Conservation (phyloP, 2,888 invertebrate genomes). For the Magallana nippona region DNA sequence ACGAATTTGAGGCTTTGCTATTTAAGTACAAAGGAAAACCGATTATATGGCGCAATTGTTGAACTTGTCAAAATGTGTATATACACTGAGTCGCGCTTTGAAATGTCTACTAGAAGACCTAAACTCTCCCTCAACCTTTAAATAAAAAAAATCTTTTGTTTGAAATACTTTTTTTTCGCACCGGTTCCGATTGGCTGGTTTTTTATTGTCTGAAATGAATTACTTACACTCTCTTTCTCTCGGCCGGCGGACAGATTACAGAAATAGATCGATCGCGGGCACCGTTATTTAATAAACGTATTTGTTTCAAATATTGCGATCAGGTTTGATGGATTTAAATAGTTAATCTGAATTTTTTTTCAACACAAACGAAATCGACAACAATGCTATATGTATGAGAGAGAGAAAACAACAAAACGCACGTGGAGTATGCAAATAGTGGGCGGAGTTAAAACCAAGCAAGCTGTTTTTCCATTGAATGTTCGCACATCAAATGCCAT, state of each 20-base stretch:
- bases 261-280: not conserved
- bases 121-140: slow-evolving; percentile 11
- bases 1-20: not conserved
- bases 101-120: not conserved
- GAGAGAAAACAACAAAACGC: not conserved
- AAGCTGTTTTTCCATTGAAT: slow-evolving; percentile 41
- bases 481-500: slow-evolving; percentile 49
- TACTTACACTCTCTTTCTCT: not conserved
- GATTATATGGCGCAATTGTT: not conserved
- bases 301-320: slow-evolving; percentile 33
- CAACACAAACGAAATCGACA: slow-evolving; percentile 16
- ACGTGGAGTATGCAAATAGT: slow-evolving; percentile 42
- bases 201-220: slow-evolving; percentile 13
- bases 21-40: not conserved
- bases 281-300: slow-evolving; percentile 26
- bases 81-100: not conserved
- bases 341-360: slow-evolving; percentile 9
- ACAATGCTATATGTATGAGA: not conserved
- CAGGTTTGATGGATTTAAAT: slow-evolving; percentile 13
- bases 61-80: not conserved
- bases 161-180: slow-evolving; percentile 20
- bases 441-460: slow-evolving; percentile 36
- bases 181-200: not conserved
- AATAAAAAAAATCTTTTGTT: slow-evolving; percentile 10
- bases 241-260: not conserved